phyloP scores from a whole-genome alignment of 2,888 invertebrate species.

The Ornithoptera priamus region DNA sequence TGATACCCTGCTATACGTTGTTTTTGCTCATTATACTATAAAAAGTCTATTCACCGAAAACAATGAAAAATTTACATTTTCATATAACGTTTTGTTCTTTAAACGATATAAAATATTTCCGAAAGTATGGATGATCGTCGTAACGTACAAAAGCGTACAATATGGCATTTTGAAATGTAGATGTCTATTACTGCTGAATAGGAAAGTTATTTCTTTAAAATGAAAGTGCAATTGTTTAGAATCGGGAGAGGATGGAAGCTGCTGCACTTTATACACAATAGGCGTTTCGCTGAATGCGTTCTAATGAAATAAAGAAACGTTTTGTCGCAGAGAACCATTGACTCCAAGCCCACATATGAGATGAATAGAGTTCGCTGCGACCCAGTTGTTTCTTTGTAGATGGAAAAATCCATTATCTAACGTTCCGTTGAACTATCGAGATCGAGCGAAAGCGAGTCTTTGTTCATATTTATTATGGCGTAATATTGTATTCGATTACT shows the following conservation, averaged over 20 bases:
- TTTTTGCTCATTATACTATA: too few species aligned
- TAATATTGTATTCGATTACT: constrained; percentile 19
- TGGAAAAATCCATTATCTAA: constrained; percentile 29
- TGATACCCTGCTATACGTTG: too few species aligned
- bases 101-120: too few species aligned
- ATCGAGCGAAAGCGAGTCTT: constrained; percentile 17
- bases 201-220: constrained; percentile 26
- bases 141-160: too few species aligned
- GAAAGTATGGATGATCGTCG: too few species aligned
- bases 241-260: constrained; percentile 21
- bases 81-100: too few species aligned
- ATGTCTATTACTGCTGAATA: constrained; percentile 21
- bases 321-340: constrained; percentile 52
- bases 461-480: constrained; percentile 24
- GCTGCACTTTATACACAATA: constrained; percentile 29
- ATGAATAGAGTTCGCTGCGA: constrained; percentile 26
- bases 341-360: constrained; percentile 43
- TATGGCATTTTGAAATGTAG: constrained; percentile 4
- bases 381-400: constrained; percentile 28
- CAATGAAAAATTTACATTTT: too few species aligned
- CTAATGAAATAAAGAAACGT: constrained; percentile 70
- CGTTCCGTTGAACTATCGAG: constrained; percentile 26
- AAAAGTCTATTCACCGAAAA: too few species aligned
- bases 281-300: constrained; percentile 37
- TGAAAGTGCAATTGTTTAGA: constrained; percentile 30